Conservation (phyloP, 2,113 vertebrate species). For the Triplophysa siluroides region DNA sequence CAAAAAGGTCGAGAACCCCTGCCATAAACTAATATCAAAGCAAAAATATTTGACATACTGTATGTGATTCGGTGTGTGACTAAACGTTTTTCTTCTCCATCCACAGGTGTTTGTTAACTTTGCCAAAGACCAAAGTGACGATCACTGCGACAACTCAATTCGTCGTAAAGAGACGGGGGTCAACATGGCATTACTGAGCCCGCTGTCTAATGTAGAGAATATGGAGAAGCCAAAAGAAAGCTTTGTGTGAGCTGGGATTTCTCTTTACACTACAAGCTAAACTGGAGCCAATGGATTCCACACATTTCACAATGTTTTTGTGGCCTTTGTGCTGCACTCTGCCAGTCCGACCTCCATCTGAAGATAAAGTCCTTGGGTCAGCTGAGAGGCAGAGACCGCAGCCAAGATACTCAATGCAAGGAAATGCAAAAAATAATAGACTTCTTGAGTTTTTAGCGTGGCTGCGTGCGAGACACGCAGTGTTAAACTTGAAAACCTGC, state of each 20-base stretch:
- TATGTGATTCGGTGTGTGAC: constrained; percentile 36
- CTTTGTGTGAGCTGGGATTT: constrained; percentile 78
- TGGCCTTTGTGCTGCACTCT: constrained; percentile 29
- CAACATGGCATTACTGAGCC: constrained; percentile 76
- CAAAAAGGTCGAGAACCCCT: too few relatives aligned
- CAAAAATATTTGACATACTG: not conserved
- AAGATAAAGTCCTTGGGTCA: constrained; percentile 46
- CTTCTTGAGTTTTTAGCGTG: constrained; percentile 68
- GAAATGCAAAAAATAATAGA: constrained; percentile 85
- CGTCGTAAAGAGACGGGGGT: constrained; percentile 83
- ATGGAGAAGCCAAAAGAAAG: constrained; percentile 84
- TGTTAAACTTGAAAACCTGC: constrained; percentile 80
- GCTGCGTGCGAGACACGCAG: constrained; percentile 73
- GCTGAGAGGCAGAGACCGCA: constrained; percentile 69
- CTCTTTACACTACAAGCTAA: constrained; percentile 42
- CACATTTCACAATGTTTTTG: constrained; percentile 37
- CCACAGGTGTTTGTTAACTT: constrained; percentile 98
- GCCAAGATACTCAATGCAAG: constrained; percentile 86
- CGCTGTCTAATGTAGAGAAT: constrained; percentile 60
- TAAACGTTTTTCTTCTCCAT: not conserved
- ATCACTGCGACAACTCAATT: constrained; percentile 84
- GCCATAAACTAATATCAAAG: not conserved
- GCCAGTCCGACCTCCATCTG: constrained; percentile 5
- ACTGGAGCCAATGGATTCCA: constrained; percentile 51
- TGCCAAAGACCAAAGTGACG: constrained; percentile 98